Conservation (phyloP, 2,888 invertebrate species). For the Theristus sp. region DNA sequence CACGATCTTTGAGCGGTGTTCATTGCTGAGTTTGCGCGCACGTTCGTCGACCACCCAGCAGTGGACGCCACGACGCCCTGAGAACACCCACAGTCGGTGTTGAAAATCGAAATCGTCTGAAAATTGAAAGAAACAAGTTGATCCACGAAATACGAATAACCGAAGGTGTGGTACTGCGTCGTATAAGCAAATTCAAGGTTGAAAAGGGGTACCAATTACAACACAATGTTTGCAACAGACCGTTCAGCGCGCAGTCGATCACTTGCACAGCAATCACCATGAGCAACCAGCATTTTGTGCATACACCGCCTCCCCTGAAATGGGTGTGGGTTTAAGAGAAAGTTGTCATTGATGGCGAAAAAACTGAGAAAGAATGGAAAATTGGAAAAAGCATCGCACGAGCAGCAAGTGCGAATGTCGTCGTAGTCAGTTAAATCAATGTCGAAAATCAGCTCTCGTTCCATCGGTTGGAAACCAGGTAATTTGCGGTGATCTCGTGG, state of each 20-base stretch:
- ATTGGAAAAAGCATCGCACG: conserved; percentile 11
- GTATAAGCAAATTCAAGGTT: no score
- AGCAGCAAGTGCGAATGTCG: conserved; percentile 69
- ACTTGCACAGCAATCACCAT: conserved; percentile 82
- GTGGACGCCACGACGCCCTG: conserved; percentile 91
- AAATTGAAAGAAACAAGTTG: conserved; percentile 12
- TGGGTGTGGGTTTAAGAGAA: background rate
- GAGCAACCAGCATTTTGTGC: conserved; percentile 86
- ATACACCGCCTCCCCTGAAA: conserved; percentile 59
- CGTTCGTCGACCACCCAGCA: conserved; percentile 87
- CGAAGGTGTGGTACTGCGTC: background rate
- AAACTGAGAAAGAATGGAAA: no score
- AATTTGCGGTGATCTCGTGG: conserved; percentile 39
- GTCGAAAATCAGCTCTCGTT: conserved; percentile 89
- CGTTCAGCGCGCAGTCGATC: conserved; percentile 60
- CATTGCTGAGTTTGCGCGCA: conserved; percentile 55
- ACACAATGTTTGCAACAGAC: no score
- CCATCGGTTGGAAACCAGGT: conserved; percentile 40
- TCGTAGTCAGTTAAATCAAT: conserved; percentile 99
- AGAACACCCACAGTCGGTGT: conserved; percentile 87
- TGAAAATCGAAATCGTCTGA: conserved; percentile 85
- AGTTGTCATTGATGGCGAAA: no score
- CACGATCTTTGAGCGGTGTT: conserved; percentile 58
- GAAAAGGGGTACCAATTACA: no score
- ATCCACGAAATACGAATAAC: background rate